Base-by-base conservation (phyloP, 2,888 invertebrate species). In the Tortricodes alternella region DNA sequence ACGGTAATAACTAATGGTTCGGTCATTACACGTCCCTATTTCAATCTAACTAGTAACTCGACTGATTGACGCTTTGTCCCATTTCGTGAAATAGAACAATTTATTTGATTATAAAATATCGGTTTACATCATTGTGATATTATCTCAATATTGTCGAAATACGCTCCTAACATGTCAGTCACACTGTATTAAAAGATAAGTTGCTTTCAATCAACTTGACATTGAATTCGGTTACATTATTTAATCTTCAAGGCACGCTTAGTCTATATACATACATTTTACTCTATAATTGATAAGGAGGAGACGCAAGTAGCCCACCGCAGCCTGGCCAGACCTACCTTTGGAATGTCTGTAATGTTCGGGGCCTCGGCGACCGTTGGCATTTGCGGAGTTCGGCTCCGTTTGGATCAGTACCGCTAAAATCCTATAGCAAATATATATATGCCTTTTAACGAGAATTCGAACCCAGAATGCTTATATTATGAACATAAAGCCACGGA, bases 1-100 rank as follows among this genome's bases (percentile, higher is more conserved):
- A 79, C 80, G 78, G 78, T 81, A 74, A 78, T 68, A 71, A 69
- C 68, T 77, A 79, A 83, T 80, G 74, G 75, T 69, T 70, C 58
- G 41, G 65, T 44, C 48, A 53, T 53, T 57, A 57, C 46, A 51
- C 52, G 24, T 65, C 73, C 76, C 73, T 72, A 67, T 71, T 59
- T 67, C 68, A 71, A 74, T 70, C 63, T 66, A 63, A 64, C 68
- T 68, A 78, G 81, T 80, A 83, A 71, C 66, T 73, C 71, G 80
- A 83, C 83, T 80, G 76, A 62, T 69, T 68, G 73, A 70, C 63
- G 61, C 70, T 58, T 59, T 29, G 16, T 11, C 6, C n/a, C 18
- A 29, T 29, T 44, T 16, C 3, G 6, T n/a, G 23, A 24, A 23
- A 4, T 24, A 7, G 9, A 24, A 7, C 41, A 15, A 15, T 9